Conservation (phyloP, 2,113 vertebrate genomes). For the Microcebus griseorufus region DNA sequence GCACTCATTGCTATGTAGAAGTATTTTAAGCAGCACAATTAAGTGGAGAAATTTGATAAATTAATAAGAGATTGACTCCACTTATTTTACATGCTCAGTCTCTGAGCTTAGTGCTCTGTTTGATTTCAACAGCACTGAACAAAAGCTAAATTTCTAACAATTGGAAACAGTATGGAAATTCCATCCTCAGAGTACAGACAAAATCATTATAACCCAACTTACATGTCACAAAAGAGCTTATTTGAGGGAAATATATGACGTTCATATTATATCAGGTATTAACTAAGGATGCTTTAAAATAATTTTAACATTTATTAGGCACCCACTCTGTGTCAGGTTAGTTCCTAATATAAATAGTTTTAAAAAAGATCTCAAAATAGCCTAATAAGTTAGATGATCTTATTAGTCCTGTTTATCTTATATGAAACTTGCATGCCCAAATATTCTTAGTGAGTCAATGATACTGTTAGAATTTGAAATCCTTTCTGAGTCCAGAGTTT, state of each 20-base stretch:
- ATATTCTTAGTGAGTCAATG: background rate
- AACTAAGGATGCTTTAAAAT: background rate
- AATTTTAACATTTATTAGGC: background rate
- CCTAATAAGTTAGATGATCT: background rate
- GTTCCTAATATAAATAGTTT: background rate
- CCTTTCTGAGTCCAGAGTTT: background rate
- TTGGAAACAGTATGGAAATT: slow-evolving; percentile 5
- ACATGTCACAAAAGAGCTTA: background rate
- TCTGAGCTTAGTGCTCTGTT: slow-evolving; percentile 31
- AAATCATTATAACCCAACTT: background rate
- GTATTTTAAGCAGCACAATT: background rate
- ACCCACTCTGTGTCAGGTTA: background rate
- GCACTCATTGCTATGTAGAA: background rate
- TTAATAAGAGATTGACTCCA: background rate
- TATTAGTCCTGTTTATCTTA: background rate
- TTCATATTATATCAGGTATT: background rate
- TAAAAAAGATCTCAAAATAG: background rate
- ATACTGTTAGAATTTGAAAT: background rate
- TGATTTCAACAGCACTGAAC: background rate
- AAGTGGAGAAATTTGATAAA: background rate
- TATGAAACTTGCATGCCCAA: background rate
- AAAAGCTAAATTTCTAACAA: background rate
- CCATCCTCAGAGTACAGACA: background rate
- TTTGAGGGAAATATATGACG: background rate
- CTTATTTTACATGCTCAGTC: background rate